Base-by-base conservation (phyloP, 2,888 invertebrate genomes). In the Polia nebulosa region DNA sequence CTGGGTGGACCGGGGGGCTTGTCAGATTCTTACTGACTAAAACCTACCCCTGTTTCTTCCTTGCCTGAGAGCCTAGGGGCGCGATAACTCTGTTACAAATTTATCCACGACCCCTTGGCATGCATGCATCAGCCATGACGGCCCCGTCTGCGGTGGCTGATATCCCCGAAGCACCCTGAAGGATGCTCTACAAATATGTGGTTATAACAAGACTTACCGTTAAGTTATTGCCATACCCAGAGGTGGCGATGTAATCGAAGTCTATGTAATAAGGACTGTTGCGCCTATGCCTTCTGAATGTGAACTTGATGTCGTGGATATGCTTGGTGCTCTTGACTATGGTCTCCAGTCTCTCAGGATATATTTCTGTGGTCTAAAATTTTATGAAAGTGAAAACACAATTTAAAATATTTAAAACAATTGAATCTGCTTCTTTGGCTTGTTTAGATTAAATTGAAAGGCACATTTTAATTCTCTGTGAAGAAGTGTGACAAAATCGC, bases 301-400 rank as follows among this genome's bases (percentile, higher is more conserved):
- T 73, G 11, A 41, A 71, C n/a, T 13, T 65, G 11, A 71, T 74
- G 11, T 66, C 36, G 27, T 66, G 66, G 49, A 71, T 41, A 25
- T 74, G 9, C 11, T 74, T 74, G 11, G 0, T 25, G 6, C 39
- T 66, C 20, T 47, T 53, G 4, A 11, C 8, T 29, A 56, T 51
- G 5, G 67, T 74, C 17, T 74, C 71, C 15, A 74, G 9, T 29
- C 25, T 71, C 41, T 71, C 74, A 20, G 74, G 71, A 34, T 71
- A 71, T 36, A 71, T 22, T 66, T 71, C 74, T 49, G 71, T 71
- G 11, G 74, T 7, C 74, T 71, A 9, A 11, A 34, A 41, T 22
- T 4, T n/a, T 20, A 3, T 27, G 1, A 22, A 29, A 20, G 6
- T 5, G 7, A 20, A 32, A 32, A 32, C 5, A 32, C 5, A 15